Base-by-base conservation (phyloP, 2,888 invertebrate species). In the Hyposoter dolosus region DNA sequence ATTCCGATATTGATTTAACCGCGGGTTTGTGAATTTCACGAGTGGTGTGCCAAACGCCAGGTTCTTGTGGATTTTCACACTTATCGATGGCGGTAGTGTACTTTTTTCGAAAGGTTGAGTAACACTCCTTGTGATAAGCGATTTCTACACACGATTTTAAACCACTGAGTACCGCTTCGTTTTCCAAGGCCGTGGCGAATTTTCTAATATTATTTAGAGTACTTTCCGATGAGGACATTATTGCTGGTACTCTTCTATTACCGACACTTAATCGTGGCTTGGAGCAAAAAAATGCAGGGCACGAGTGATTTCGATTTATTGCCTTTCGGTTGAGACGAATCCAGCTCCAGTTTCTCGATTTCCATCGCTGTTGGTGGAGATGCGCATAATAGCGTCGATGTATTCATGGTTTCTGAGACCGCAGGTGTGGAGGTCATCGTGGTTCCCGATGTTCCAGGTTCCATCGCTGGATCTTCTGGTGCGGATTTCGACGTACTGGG, bases 351-450 rank as follows among this genome's bases (percentile, higher is more conserved):
- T 63, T 63, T 28, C 4, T 63, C 63, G 9, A 32, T 63, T 32
- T 63, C 35, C 63, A 63, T 63, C 63, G 35, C 9, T 63, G 63
- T 63, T 63, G 63, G 63, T 63, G 15, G 28, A 63, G 10, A 63
- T 63, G 63, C 63, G 35, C 28, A 63, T 3, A 63, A 28, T 5
- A 7, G 17, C 63, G 32, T 63, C 32, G 12, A 17, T 63, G 17
- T 28, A 63, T 63, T 63, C 63, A 35, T 12, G 15, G 63, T 63
- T 63, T 63, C 35, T 12, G 28, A 63, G 63, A 9, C 32, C 17
- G 35, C 63, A 63, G 63, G 63, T 32, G 63, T 63, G 63, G 32
- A 63, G 63, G 35, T 63, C 63, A 28, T 63, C 63, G 63, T 63
- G 63, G 9, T 63, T 63, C 28, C 63, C 9, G 35, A 32, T 17